Percentiles rank a stretch among this genome's conserved stretches.
Evolutionary conservation across 2,797 vertebrate species (phyloP).

Genomic region (Oreochromis grahami): DNA sequence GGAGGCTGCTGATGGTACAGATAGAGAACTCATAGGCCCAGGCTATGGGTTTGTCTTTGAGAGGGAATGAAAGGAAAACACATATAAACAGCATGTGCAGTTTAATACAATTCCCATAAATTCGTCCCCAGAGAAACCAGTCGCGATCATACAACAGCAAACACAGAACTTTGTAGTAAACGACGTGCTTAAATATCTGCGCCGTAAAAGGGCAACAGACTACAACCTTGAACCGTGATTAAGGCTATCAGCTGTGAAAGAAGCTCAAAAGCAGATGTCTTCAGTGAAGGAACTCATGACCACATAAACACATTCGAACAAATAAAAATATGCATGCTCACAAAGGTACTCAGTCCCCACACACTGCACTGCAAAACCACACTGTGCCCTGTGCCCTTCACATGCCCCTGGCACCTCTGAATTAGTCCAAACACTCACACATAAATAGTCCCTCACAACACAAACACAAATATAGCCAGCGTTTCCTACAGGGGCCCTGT

Average conservation of each 20-base stretch:
- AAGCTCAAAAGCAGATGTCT: conserved; percentile 46
- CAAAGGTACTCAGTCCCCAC: background rate
- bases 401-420: conserved; percentile 32
- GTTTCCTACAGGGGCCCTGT: conserved; percentile 1
- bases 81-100: background rate
- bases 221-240: conserved; percentile 17
- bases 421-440: conserved; percentile 13
- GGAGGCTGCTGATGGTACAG: conserved; percentile 43
- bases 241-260: conserved; percentile 41
- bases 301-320: conserved; percentile 29
- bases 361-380: conserved; percentile 1
- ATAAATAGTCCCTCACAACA: conserved; percentile 38
- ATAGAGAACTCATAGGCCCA: conserved; percentile 19
- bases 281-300: conserved; percentile 20
- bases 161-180: background rate
- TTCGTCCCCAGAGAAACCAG: background rate
- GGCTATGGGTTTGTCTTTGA: conserved; percentile 13
- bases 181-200: background rate
- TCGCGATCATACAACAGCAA: background rate
- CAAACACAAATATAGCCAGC: conserved; percentile 38
- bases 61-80: background rate
- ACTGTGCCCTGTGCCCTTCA: conserved; percentile 31
- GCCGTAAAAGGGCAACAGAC: background rate
- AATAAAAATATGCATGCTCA: conserved; percentile 15
- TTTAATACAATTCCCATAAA: background rate